Evolutionary conservation across 2,113 vertebrate species (phyloP).

Genomic region (Chionomys nivalis): DNA sequence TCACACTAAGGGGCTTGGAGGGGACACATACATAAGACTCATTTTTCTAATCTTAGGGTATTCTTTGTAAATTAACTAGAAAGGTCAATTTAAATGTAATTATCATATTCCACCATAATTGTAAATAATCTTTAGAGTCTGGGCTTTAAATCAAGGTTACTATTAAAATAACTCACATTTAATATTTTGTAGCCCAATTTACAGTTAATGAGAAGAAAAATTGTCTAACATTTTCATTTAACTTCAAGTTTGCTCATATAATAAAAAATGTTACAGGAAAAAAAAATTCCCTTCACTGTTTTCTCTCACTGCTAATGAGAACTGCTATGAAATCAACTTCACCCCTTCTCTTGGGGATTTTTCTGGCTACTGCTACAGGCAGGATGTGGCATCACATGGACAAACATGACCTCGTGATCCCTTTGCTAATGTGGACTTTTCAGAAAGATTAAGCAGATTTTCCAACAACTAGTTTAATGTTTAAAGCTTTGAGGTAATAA

Average conservation of each 20-base stretch:
- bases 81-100: conserved; percentile 46
- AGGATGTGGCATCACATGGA: conserved; percentile 32
- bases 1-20: not conserved
- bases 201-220: conserved; percentile 30
- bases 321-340: conserved; percentile 19
- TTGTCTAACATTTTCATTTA: not conserved
- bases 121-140: conserved; percentile 9
- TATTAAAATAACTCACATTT: conserved; percentile 24
- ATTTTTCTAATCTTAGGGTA: conserved; percentile 8
- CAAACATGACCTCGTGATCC: conserved; percentile 24
- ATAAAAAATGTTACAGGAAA: conserved; percentile 42
- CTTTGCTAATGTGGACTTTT: conserved; percentile 30
- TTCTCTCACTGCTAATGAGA: conserved; percentile 55
- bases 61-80: conserved; percentile 17
- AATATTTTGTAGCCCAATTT: conserved; percentile 29
- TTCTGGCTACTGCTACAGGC: not conserved
- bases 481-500: conserved; percentile 36
- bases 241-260: conserved; percentile 40
- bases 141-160: conserved; percentile 41
- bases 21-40: not conserved
- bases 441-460: conserved; percentile 60
- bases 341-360: conserved; percentile 42
- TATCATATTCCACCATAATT: conserved; percentile 14
- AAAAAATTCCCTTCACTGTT: conserved; percentile 6
- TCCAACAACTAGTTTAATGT: conserved; percentile 19